Evolutionary conservation across 2,113 vertebrate genomes (phyloP).

Genomic region (Barbus barbus): DNA sequence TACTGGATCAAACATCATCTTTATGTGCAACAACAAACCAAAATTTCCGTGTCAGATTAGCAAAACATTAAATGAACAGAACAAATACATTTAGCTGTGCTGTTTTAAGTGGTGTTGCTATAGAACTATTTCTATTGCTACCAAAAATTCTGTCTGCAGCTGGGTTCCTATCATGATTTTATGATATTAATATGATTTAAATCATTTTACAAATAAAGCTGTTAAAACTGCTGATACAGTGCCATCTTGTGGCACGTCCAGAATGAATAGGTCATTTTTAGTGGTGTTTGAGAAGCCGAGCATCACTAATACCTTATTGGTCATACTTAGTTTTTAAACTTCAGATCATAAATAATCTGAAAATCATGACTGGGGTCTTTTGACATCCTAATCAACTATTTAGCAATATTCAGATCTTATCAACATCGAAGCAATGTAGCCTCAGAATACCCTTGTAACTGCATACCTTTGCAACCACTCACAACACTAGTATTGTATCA

Average conservation of each 20-base stretch:
- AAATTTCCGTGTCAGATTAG: no score
- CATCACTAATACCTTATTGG: neutral
- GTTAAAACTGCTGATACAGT: slow-evolving; percentile 5
- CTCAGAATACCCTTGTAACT: neutral
- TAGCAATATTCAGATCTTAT: neutral
- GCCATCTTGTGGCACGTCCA: slow-evolving; percentile 56
- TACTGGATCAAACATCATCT: neutral
- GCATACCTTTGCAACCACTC: neutral
- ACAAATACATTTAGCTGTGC: neutral
- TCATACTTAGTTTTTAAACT: neutral
- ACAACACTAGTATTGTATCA: neutral
- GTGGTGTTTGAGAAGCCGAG: neutral
- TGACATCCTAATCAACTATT: neutral
- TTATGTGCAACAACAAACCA: neutral
- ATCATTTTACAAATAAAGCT: neutral
- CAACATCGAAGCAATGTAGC: neutral
- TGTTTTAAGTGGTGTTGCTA: neutral
- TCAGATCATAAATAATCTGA: neutral
- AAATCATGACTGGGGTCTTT: neutral
- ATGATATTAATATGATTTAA: neutral
- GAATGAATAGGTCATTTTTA: neutral
- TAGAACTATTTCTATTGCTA: neutral
- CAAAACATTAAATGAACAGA: neutral
- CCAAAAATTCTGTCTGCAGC: neutral
- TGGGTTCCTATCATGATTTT: neutral